Conservation (phyloP, 2,797 vertebrate species). For the Gallinago nigripennis region DNA sequence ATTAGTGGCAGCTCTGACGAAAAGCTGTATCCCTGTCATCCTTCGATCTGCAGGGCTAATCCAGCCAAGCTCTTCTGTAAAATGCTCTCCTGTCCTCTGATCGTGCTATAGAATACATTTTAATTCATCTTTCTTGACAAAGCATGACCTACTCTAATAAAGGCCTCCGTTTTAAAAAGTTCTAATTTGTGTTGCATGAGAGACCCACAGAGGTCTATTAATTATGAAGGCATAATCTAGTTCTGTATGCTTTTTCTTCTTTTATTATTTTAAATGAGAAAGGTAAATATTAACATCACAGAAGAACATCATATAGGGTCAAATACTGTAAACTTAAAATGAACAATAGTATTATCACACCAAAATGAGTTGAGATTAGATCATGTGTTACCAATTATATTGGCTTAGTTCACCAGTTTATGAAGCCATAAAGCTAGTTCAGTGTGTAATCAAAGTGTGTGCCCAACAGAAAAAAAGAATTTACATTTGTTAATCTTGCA, state of each 20-base stretch:
- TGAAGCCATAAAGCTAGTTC: constrained; percentile 19
- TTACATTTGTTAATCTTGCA: neutral
- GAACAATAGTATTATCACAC: neutral
- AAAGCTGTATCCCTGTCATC: neutral
- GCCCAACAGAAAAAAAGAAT: neutral
- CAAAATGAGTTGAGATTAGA: constrained; percentile 18
- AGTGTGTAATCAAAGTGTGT: neutral
- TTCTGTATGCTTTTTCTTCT: neutral
- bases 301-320: neutral
- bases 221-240: neutral
- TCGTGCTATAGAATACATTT: neutral
- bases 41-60: neutral
- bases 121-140: neutral
- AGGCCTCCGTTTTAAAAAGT: neutral
- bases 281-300: constrained; percentile 15
- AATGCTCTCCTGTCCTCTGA: neutral
- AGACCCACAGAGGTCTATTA: neutral
- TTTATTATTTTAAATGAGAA: constrained; percentile 7
- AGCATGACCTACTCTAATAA: neutral
- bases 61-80: neutral
- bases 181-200: neutral
- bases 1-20: neutral
- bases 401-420: neutral
- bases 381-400: neutral
- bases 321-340: neutral